Conservation (phyloP, 2,888 invertebrate genomes). For the Meandrusa payeni region DNA sequence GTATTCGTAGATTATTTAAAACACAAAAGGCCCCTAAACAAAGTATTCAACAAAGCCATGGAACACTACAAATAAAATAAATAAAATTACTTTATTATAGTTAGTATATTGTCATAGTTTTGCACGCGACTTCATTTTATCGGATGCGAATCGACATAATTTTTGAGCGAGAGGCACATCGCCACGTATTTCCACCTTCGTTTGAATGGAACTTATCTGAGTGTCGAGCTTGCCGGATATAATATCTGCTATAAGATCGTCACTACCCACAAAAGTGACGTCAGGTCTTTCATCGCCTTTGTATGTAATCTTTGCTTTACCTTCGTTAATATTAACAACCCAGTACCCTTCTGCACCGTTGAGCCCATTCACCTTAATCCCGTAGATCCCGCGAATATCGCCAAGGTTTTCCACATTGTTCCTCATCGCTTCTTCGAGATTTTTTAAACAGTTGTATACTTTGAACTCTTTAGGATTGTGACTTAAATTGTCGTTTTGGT, state of each 20-base stretch:
- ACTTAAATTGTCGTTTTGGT: conserved; percentile 62
- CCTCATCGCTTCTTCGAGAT: conserved; percentile 89
- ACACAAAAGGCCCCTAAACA: too few relatives aligned
- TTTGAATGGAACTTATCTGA: conserved; percentile 97
- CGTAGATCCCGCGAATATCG: conserved; percentile 92
- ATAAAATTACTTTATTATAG: too few relatives aligned
- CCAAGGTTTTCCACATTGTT: conserved; percentile 89
- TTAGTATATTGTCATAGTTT: too few relatives aligned
- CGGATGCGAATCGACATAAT: too few relatives aligned
- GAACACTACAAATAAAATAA: too few relatives aligned
- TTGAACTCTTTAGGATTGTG: conserved; percentile 85
- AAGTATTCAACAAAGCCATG: too few relatives aligned
- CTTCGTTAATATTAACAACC: conserved; percentile 95
- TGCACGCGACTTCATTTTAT: conserved; percentile 82
- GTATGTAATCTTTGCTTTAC: conserved; percentile 90
- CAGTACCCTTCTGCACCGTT: conserved; percentile 91
- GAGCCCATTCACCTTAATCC: conserved; percentile 93
- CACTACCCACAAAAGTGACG: conserved; percentile 92
- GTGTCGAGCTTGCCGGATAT: conserved; percentile 95
- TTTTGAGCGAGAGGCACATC: too few relatives aligned
- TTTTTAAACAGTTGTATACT: conserved; percentile 89
- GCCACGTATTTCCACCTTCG: conserved; percentile 97
- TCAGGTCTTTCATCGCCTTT: conserved; percentile 93
- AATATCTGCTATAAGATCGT: conserved; percentile 92
- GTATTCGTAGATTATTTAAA: too few relatives aligned